A percentile compares a stretch with the other conserved stretches of the same genome.
These are phyloP conservation scores for Byasa hedistus DNA, from an alignment of 2,888 invertebrate genomes.

Conservation along the genomic window DNA sequence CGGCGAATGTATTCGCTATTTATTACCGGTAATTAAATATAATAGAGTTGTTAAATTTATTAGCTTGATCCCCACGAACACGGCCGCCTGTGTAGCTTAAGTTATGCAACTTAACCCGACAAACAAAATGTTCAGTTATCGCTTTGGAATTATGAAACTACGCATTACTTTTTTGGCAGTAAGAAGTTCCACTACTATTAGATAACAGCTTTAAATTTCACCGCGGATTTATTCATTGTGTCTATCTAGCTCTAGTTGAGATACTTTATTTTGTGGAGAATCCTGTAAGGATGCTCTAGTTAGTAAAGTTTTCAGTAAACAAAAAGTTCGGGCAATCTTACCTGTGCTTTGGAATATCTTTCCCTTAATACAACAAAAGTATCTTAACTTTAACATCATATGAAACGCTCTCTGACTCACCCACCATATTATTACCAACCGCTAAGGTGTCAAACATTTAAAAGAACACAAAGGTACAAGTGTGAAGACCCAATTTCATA, in stretches of 20 bases:
- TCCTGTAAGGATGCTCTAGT: too few species aligned
- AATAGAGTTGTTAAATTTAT: constrained; percentile 31
- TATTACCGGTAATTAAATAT: constrained; percentile 31
- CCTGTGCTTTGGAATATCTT: too few species aligned
- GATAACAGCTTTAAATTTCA: too few species aligned
- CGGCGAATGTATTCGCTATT: constrained; percentile 21
- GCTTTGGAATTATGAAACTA: constrained; percentile 9
- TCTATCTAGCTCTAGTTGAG: too few species aligned
- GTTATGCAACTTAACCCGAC: constrained; percentile 17
- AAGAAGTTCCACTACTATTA: too few species aligned
- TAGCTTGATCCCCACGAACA: constrained; percentile 13
- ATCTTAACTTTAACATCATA: too few species aligned
- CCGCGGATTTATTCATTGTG: too few species aligned
- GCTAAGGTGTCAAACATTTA: constrained; percentile 19
- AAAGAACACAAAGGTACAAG: constrained; percentile 34
- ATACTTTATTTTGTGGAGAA: too few species aligned
- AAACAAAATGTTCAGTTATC: constrained; percentile 16
- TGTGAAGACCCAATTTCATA: constrained; percentile 34
- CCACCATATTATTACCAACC: neutral
- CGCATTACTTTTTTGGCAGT: neutral
- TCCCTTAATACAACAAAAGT: neutral
- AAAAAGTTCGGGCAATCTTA: too few species aligned
- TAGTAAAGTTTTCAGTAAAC: too few species aligned
- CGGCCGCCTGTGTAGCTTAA: constrained; percentile 2
- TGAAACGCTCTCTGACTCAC: constrained; percentile 6